These are phyloP conservation scores for Helostoma temminkii DNA, from an alignment of 2,797 vertebrate species.

Conservation along the genomic window DNA sequence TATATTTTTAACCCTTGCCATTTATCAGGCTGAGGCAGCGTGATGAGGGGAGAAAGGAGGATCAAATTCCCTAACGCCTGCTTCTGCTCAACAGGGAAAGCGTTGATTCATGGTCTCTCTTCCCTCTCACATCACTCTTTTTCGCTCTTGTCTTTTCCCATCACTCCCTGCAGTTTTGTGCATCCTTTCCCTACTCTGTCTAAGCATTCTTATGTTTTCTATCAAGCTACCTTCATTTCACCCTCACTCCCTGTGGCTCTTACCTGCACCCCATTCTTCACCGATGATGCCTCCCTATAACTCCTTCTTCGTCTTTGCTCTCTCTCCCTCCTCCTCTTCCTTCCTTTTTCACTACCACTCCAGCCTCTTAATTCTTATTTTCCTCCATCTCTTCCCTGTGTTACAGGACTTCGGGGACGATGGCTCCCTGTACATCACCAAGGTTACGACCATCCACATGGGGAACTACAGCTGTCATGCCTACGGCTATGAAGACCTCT, in stretches of 20 bases:
- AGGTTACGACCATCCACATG: constrained; percentile 98
- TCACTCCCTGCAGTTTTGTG: constrained; percentile 68
- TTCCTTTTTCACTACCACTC: neutral
- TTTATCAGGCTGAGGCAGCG: constrained; percentile 81
- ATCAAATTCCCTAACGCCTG: constrained; percentile 73
- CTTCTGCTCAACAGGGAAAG: constrained; percentile 70
- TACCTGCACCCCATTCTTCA: constrained; percentile 48
- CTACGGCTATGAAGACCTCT: constrained; percentile 93
- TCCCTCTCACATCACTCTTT: constrained; percentile 73
- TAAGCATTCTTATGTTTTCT: constrained; percentile 59
- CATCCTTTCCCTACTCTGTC: constrained; percentile 51
- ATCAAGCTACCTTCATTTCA: constrained; percentile 49
- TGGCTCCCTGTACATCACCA: constrained; percentile 96
- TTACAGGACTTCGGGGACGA: constrained; percentile 97
- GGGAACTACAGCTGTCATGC: constrained; percentile 98
- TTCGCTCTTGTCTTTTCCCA: constrained; percentile 65
- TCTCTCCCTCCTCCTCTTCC: neutral
- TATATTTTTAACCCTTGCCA: constrained; percentile 89
- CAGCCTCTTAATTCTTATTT: constrained; percentile 2
- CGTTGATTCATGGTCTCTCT: constrained; percentile 80
- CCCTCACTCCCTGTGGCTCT: constrained; percentile 56
- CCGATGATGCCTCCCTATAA: constrained; percentile 33
- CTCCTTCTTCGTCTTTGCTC: constrained; percentile 24
- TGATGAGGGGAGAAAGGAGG: constrained; percentile 66
- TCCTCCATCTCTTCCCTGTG: constrained; percentile 41